Percentiles rank a stretch among this genome's conserved stretches.
These are phyloP conservation scores for Rhadinocentrus ornatus DNA, from an alignment of 2,797 vertebrate genomes.

Conservation along the genomic window DNA sequence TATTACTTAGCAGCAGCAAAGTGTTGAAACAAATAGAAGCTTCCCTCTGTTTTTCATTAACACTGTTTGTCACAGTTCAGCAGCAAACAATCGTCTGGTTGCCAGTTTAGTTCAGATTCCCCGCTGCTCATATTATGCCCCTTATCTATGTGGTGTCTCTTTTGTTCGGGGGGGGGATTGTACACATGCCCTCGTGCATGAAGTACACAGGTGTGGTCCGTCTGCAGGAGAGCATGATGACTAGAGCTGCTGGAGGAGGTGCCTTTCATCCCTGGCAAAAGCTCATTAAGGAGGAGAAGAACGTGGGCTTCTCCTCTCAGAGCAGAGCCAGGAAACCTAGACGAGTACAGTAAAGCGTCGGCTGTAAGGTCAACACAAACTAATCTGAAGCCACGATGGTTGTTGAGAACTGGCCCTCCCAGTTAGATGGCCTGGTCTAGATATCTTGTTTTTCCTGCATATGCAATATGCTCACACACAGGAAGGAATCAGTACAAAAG, in stretches of 20 bases:
- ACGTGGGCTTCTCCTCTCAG: slow-evolving; percentile 23
- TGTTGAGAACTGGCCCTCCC: no score
- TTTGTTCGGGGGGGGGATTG: slow-evolving; percentile 15
- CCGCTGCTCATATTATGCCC: slow-evolving; percentile 37
- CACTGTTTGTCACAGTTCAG: slow-evolving; percentile 25
- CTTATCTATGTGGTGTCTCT: slow-evolving; percentile 46
- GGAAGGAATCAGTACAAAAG: no score
- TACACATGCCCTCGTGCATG: slow-evolving; percentile 31
- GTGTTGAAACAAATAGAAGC: slow-evolving; percentile 32
- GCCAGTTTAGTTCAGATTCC: slow-evolving; percentile 40
- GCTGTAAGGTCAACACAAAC: no score
- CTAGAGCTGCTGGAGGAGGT: slow-evolving; percentile 38
- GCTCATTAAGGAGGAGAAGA: slow-evolving; percentile 58
- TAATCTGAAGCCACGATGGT: no score
- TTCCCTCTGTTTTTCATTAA: slow-evolving; percentile 35
- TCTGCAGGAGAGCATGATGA: slow-evolving; percentile 48
- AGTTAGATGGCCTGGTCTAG: no score
- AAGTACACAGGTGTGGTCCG: slow-evolving; percentile 4
- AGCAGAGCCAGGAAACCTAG: slow-evolving; percentile 17
- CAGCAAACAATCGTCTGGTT: slow-evolving; percentile 33
- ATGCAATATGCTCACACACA: no score
- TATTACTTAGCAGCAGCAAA: slow-evolving; percentile 32
- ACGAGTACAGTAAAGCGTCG: background rate
- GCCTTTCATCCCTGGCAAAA: slow-evolving; percentile 53
- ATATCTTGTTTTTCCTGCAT: no score